phyloP scores from a whole-genome alignment of 2,797 vertebrate species.

The Pseudochaenichthys georgianus region DNA sequence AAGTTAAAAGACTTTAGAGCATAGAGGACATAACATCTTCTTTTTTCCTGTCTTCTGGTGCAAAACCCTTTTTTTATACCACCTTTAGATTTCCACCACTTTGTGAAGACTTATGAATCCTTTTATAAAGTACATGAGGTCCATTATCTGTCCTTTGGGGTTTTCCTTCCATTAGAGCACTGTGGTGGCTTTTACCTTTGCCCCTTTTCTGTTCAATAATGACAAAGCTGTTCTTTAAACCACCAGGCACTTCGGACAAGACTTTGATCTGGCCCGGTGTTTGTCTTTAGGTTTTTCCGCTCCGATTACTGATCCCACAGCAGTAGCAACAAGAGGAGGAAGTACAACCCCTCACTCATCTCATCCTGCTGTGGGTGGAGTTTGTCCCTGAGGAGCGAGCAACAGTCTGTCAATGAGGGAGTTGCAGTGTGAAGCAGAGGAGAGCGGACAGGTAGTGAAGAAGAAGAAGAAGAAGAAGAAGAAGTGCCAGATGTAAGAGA shows the following conservation, averaged over 20 bases:
- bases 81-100: not conserved
- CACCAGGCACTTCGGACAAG: slow-evolving; percentile 47
- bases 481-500: slow-evolving; percentile 40
- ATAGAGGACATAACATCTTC: too few relatives aligned
- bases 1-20: too few relatives aligned
- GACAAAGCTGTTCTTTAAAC: slow-evolving; percentile 64
- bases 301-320: slow-evolving; percentile 56
- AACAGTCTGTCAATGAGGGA: slow-evolving; percentile 66
- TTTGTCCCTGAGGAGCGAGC: slow-evolving; percentile 48
- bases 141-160: not conserved
- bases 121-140: not conserved
- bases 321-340: slow-evolving; percentile 42
- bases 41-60: not conserved
- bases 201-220: slow-evolving; percentile 64
- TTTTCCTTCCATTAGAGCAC: slow-evolving; percentile 11
- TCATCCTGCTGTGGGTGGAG: slow-evolving; percentile 68
- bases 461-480: slow-evolving; percentile 8
- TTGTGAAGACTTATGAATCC: not conserved
- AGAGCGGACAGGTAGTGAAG: slow-evolving; percentile 43
- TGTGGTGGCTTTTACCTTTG: slow-evolving; percentile 43
- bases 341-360: slow-evolving; percentile 39
- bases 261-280: slow-evolving; percentile 80
- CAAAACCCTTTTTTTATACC: not conserved
- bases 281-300: slow-evolving; percentile 74
- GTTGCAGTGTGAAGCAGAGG: slow-evolving; percentile 52